A percentile compares a stretch with the other conserved stretches of the same genome.
Conservation (phyloP, 2,888 invertebrate species). For the Callyntrura sp. region DNA sequence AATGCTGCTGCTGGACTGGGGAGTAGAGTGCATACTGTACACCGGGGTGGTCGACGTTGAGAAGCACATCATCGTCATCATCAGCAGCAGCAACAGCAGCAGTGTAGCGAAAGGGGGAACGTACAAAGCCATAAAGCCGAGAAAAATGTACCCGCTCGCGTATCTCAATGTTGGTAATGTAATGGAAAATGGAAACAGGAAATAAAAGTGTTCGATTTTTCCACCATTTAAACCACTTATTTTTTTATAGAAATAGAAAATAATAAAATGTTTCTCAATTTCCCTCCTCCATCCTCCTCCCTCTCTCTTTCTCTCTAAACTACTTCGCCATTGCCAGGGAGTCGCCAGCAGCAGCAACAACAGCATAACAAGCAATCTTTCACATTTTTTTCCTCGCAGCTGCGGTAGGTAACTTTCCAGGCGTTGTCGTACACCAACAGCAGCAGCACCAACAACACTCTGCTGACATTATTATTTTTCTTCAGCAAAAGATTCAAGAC, state of each 20-base stretch:
- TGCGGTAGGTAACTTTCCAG: no score
- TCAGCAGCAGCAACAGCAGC: no score
- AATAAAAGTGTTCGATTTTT: constrained; percentile 44
- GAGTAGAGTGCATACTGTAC: no score
- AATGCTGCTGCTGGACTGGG: no score
- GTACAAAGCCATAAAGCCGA: neutral
- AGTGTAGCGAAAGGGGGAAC: neutral
- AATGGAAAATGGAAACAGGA: constrained; percentile 44
- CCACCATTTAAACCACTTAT: constrained; percentile 42
- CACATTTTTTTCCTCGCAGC: no score
- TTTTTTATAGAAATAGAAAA: constrained; percentile 10
- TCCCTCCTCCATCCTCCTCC: neutral
- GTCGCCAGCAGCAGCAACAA: no score
- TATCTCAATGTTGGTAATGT: neutral
- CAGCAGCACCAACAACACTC: neutral
- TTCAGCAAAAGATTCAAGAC: no score
- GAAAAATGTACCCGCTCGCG: neutral
- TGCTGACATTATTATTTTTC: constrained; percentile 15
- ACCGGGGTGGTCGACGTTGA: no score
- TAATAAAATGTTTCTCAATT: neutral
- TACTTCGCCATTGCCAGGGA: neutral
- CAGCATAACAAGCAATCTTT: no score
- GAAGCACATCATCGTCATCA: no score
- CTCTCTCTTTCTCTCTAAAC: neutral
- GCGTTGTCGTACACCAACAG: neutral